phyloP scores from a whole-genome alignment of 2,113 vertebrate species.

The Typhlomys cinereus region DNA sequence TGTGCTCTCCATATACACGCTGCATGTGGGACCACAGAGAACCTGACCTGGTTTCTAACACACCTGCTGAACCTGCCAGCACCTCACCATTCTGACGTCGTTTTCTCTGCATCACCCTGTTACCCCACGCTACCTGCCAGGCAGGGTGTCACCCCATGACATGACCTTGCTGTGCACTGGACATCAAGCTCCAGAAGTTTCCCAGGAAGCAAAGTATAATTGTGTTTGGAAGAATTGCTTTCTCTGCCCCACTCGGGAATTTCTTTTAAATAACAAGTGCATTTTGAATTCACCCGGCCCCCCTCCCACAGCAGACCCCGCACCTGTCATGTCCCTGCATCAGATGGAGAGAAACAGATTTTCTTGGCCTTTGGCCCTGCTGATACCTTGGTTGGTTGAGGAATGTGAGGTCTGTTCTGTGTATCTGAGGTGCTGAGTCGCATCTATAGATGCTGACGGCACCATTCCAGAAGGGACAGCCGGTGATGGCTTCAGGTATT shows the following conservation, averaged over 20 bases:
- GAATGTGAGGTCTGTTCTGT: neutral
- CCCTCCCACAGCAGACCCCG: neutral
- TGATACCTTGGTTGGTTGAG: neutral
- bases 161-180: neutral
- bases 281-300: neutral
- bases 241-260: neutral
- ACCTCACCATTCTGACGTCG: too few relatives aligned
- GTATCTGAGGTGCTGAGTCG: neutral
- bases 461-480: neutral
- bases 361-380: neutral
- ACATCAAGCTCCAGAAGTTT: neutral
- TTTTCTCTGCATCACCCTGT: neutral
- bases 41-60: neutral
- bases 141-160: neutral
- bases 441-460: neutral
- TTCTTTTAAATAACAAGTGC: neutral
- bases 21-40: neutral
- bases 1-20: neutral
- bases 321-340: neutral
- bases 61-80: neutral
- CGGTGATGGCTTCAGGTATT: neutral
- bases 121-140: neutral
- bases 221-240: neutral
- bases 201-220: conserved; percentile 10
- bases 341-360: neutral